A percentile compares a stretch with the other conserved stretches of the same genome.
These are phyloP conservation scores for Drosophila parthenogenetica DNA, from an alignment of 2,888 invertebrate species.

Conservation along the genomic window DNA sequence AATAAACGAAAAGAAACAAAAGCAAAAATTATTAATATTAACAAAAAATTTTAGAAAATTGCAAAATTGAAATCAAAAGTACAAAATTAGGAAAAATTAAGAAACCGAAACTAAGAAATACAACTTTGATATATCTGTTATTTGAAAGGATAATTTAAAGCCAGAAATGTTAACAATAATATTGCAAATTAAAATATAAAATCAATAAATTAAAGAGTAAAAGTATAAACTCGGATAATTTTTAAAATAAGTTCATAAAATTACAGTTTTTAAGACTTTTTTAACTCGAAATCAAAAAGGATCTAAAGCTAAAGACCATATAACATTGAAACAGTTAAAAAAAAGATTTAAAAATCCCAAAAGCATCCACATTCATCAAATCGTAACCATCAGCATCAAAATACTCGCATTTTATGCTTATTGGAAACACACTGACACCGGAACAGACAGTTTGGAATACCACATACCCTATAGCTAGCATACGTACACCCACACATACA, in stretches of 20 bases:
- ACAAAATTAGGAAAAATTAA: slow-evolving; percentile 50
- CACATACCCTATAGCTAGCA: slow-evolving; percentile 85
- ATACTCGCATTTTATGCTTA: slow-evolving; percentile 78
- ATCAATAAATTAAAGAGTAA: background rate
- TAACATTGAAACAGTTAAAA: background rate
- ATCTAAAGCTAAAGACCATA: no score
- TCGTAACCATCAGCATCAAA: slow-evolving; percentile 70
- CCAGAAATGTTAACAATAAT: background rate
- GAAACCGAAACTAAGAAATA: slow-evolving; percentile 24
- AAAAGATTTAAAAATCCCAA: background rate
- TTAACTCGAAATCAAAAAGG: no score
- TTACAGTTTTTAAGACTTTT: no score
- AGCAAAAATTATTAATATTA: background rate
- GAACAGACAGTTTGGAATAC: slow-evolving; percentile 85
- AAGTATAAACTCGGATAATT: background rate
- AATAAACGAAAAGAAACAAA: slow-evolving; percentile 1
- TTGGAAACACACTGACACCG: slow-evolving; percentile 85
- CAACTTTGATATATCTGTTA: slow-evolving; percentile 39
- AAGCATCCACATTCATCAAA: slow-evolving; percentile 7
- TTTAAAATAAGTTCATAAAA: background rate
- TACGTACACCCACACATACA: slow-evolving; percentile 23
- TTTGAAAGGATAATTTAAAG: slow-evolving; percentile 1
- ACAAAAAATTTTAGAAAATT: slow-evolving; percentile 21
- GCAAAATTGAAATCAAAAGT: slow-evolving; percentile 75
- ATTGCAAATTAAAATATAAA: background rate